phyloP scores from a whole-genome alignment of 2,888 invertebrate species.

The Pyrocoelia pectoralis region DNA sequence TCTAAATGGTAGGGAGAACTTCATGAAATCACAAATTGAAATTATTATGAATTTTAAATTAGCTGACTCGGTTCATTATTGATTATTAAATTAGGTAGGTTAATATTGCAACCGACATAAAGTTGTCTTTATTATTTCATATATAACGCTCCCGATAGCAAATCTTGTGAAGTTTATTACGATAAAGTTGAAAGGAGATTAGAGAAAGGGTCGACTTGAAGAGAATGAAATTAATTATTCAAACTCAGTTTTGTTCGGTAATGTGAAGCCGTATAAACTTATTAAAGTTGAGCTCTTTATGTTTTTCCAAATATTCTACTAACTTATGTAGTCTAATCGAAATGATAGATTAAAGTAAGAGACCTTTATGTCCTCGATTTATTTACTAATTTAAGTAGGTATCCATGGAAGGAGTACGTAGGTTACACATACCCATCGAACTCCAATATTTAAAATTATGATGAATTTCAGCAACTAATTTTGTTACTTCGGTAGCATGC shows the following conservation, averaged over 20 bases:
- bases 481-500: too few species aligned
- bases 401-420: too few species aligned
- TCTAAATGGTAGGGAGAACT: conserved; percentile 18
- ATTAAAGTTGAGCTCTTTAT: too few species aligned
- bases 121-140: conserved; percentile 1
- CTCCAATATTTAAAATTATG: too few species aligned
- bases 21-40: conserved; percentile 14
- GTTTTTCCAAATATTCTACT: too few species aligned
- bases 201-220: not conserved
- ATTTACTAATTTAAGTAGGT: too few species aligned
- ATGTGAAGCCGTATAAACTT: not conserved
- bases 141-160: not conserved
- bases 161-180: not conserved
- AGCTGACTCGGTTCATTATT: conserved; percentile 10
- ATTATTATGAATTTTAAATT: conserved; percentile 18
- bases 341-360: too few species aligned
- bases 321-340: too few species aligned
- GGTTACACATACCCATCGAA: too few species aligned
- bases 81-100: conserved; percentile 1
- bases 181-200: not conserved
- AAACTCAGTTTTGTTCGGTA: not conserved
- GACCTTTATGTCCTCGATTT: too few species aligned
- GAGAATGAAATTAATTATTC: not conserved
- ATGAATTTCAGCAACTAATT: too few species aligned
- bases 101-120: not conserved